Evolutionary conservation across 2,113 vertebrate genomes (phyloP), one percentile per base, ranked within the genome.

Genomic region (Saguinus midas): DNA sequence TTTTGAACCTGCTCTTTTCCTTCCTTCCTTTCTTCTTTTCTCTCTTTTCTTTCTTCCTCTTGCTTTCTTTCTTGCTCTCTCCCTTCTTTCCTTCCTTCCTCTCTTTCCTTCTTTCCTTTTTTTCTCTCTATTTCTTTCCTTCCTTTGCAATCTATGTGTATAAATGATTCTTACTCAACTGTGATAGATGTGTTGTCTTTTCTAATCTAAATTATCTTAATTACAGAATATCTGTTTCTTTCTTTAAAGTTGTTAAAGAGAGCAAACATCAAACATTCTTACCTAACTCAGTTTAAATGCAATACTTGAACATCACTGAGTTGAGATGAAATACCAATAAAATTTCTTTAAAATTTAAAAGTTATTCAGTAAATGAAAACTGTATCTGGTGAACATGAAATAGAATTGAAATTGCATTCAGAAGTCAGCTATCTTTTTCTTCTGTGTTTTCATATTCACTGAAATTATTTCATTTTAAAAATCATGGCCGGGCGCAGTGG

Each of bases 361-460:
- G 45, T 43, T 87, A 57, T 52, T 94, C 23, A 66, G 43, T 12
- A 81, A 92, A 75, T 94, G 18, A 86, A 94, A 90, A 85, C 35
- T 66, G 57, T 3, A 2, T 75, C 32, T 95, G 57, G n/a, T 75
- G 13, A 94, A 92, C 23, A 58, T 45, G 93, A 85, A 68, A 37
- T 32, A 57, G 48, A 89, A 80, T 9, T 75, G 40, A 86, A 86
- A 90, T 76, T 55, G 16, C 18, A 61, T 61, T 76, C 10, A 40
- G 48, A 76, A n/a, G 89, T 78, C 16, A 45, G 4, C 43, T 73
- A 9, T 75, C 37, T 97, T 98, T 99, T 99, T 98, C 98, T 98
- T 99, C 97, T 98, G 97, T 98, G 98, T 98, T 98, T 98, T 97
- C 97, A 98, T 98, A 98, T 98, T 98, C 96, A 96, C 93, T 97